Conservation (phyloP, 2,888 invertebrate species). For the Kryphioiulus occultus region DNA sequence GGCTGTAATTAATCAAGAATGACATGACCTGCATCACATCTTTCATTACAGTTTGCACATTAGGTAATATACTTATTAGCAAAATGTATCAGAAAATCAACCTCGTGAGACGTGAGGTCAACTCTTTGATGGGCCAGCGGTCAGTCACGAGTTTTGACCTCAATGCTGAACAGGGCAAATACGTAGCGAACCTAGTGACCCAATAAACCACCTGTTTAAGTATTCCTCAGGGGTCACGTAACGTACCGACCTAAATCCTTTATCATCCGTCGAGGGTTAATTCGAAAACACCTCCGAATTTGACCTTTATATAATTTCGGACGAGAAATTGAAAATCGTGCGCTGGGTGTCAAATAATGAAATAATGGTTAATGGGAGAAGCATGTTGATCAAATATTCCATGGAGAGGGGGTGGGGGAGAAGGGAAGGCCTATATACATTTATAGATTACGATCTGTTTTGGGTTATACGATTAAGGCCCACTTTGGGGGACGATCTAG, state of each 20-base stretch:
- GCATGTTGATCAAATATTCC: neutral
- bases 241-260: neutral
- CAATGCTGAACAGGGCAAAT: neutral
- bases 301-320: neutral
- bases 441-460: neutral
- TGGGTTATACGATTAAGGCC: neutral
- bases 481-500: neutral
- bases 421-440: neutral
- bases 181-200: conserved; percentile 18
- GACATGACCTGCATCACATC: no score
- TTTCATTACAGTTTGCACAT: no score
- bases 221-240: neutral
- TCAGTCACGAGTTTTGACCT: neutral
- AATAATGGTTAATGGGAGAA: conserved; percentile 9
- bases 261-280: neutral
- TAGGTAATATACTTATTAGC: no score
- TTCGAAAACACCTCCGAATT: neutral
- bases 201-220: neutral
- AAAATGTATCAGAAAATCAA: no score
- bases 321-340: neutral
- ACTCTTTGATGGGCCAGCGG: no score
- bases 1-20: no score
- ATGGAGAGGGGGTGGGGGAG: neutral
- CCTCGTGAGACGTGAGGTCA: no score
- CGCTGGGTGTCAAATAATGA: neutral